Conservation (phyloP, 2,888 invertebrate species). For the Neria commutata region DNA sequence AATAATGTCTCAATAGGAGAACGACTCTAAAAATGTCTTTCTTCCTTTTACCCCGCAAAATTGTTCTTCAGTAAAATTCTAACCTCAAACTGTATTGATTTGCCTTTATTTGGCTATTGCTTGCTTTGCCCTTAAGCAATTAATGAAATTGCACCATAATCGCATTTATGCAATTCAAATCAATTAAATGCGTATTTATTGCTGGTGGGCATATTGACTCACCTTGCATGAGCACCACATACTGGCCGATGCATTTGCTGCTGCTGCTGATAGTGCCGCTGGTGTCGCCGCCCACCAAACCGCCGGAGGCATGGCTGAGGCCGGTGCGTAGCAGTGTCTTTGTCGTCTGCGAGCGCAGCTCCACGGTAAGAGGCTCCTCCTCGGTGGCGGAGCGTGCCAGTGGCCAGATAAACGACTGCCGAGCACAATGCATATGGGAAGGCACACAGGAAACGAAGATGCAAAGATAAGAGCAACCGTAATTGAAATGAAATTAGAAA, state of each 20-base stretch:
- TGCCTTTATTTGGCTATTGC: too few relatives aligned
- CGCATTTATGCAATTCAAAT: too few relatives aligned
- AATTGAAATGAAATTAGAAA: slow-evolving; percentile 6
- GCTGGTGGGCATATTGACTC: too few relatives aligned
- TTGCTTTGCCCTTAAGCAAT: too few relatives aligned
- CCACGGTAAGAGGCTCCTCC: slow-evolving; percentile 69
- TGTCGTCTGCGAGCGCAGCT: slow-evolving; percentile 57
- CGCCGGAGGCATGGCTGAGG: slow-evolving; percentile 39
- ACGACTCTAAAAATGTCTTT: too few relatives aligned
- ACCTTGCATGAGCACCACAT: slow-evolving; percentile 56
- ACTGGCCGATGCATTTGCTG: slow-evolving; percentile 55
- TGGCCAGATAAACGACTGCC: slow-evolving; percentile 74
- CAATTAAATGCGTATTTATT: too few relatives aligned
- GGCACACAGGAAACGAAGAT: neutral
- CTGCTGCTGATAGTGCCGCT: slow-evolving; percentile 51
- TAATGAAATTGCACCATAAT: too few relatives aligned
- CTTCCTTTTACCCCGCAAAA: too few relatives aligned
- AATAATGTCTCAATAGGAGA: too few relatives aligned
- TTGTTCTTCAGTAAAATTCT: too few relatives aligned
- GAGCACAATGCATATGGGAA: too few relatives aligned
- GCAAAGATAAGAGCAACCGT: slow-evolving; percentile 10
- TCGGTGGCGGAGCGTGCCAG: slow-evolving; percentile 69
- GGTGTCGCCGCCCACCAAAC: slow-evolving; percentile 36
- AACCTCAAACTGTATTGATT: too few relatives aligned
- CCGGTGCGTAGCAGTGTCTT: slow-evolving; percentile 51